These are phyloP conservation scores for Thecophora atra DNA, from an alignment of 2,888 invertebrate species.

Conservation along the genomic window DNA sequence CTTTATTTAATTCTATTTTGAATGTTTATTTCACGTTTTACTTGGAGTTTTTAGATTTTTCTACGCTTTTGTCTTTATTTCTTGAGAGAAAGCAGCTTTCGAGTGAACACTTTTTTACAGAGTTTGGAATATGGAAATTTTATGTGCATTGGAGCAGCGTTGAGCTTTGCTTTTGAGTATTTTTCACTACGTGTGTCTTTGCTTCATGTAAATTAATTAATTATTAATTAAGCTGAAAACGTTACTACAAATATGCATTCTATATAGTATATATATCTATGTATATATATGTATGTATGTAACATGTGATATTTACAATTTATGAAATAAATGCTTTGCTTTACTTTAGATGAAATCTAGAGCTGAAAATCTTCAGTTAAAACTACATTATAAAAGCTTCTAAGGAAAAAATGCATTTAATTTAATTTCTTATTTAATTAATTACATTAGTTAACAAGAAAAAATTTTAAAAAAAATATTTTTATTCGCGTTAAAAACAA, in stretches of 20 bases:
- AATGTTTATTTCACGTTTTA: slow-evolving; percentile 11
- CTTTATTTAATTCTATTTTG: not conserved
- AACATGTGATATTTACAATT: slow-evolving; percentile 41
- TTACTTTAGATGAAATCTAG: slow-evolving; percentile 5
- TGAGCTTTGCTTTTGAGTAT: slow-evolving; percentile 24
- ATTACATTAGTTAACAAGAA: no score
- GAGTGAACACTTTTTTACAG: slow-evolving; percentile 24
- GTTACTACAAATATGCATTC: no score
- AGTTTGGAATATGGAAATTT: slow-evolving; percentile 9
- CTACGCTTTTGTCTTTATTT: slow-evolving; percentile 30
- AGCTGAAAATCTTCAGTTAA: slow-evolving; percentile 16
- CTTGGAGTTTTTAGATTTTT: slow-evolving; percentile 30
- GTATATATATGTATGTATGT: no score
- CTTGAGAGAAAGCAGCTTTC: slow-evolving; percentile 3
- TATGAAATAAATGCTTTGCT: slow-evolving; percentile 33
- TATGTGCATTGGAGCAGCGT: slow-evolving; percentile 1
- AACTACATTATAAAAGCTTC: no score
- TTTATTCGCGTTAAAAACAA: no score
- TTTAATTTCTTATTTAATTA: no score
- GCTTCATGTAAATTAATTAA: not conserved
- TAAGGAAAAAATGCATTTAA: no score
- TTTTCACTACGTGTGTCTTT: not conserved
- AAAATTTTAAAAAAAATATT: no score
- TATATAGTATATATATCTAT: no score
- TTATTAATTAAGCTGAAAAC: not conserved